phyloP scores from a whole-genome alignment of 1,140 invertebrate genomes.

The Fopius arisanus region DNA sequence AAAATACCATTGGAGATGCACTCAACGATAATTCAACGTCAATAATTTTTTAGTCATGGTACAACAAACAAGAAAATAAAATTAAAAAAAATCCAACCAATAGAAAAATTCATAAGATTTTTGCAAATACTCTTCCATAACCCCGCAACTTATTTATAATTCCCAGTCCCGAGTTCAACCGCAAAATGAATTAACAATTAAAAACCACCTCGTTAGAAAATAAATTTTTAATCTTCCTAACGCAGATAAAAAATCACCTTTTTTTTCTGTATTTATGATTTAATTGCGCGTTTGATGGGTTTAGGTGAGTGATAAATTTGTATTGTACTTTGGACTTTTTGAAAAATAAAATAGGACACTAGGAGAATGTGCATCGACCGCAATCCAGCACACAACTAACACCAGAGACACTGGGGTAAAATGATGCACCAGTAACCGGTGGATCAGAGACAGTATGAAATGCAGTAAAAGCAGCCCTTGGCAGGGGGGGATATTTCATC shows the following conservation, averaged over 20 bases:
- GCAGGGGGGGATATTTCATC: slow-evolving; percentile 41
- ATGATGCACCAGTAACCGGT: slow-evolving; percentile 53
- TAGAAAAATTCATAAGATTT: neutral
- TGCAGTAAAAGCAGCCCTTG: slow-evolving; percentile 32
- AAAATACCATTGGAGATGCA: neutral
- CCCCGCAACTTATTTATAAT: too few relatives aligned
- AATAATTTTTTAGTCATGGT: neutral
- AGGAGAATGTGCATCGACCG: slow-evolving; percentile 28
- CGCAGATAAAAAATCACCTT: neutral
- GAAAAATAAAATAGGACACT: neutral
- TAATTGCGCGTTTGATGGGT: too few relatives aligned
- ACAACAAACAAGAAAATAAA: neutral
- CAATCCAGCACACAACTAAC: slow-evolving; percentile 50
- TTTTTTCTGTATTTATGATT: too few relatives aligned
- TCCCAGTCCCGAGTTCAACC: too few relatives aligned
- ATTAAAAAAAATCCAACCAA: neutral
- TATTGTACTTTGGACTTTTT: too few relatives aligned
- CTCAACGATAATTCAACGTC: neutral
- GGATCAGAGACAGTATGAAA: slow-evolving; percentile 40
- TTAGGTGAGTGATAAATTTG: too few relatives aligned
- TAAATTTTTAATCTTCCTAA: too few relatives aligned
- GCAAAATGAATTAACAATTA: too few relatives aligned
- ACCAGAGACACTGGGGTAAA: slow-evolving; percentile 52
- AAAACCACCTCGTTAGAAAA: too few relatives aligned
- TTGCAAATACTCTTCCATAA: too few relatives aligned